Conservation (phyloP, 1,140 invertebrate genomes). For the Ridgeia piscesae region DNA sequence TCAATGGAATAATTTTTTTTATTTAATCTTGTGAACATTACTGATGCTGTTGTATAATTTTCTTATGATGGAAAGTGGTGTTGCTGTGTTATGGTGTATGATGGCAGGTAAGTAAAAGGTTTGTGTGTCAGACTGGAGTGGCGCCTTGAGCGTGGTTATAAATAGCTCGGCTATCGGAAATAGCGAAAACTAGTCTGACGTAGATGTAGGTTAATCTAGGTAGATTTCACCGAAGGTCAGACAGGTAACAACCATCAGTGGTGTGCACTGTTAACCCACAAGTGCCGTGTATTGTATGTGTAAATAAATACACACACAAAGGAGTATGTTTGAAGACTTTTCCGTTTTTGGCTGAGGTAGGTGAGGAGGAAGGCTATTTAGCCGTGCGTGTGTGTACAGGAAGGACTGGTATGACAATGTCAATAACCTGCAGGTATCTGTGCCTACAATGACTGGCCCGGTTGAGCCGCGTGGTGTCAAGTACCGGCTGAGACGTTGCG, state of each 20-base stretch:
- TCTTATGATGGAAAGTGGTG: neutral
- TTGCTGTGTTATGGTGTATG: neutral
- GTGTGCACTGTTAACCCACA: too few relatives aligned
- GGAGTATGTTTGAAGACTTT: neutral
- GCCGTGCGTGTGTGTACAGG: neutral
- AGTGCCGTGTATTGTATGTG: neutral
- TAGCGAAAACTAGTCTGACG: neutral
- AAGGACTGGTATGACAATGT: neutral
- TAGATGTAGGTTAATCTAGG: neutral
- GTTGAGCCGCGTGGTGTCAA: neutral
- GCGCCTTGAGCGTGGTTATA: neutral
- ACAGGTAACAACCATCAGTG: too few relatives aligned
- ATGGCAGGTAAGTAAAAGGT: neutral
- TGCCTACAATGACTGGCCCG: neutral
- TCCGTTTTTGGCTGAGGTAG: neutral
- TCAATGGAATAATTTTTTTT: neutral
- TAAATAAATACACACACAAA: neutral
- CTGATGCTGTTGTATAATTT: neutral
- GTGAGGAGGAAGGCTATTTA: neutral
- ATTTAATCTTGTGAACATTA: neutral
- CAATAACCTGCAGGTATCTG: neutral
- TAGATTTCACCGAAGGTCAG: neutral
- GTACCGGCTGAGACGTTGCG: neutral
- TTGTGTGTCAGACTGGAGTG: neutral
- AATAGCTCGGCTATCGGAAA: neutral